Evolutionary conservation across 1,140 invertebrate genomes (phyloP).

Genomic region (Micrasema minimum): DNA sequence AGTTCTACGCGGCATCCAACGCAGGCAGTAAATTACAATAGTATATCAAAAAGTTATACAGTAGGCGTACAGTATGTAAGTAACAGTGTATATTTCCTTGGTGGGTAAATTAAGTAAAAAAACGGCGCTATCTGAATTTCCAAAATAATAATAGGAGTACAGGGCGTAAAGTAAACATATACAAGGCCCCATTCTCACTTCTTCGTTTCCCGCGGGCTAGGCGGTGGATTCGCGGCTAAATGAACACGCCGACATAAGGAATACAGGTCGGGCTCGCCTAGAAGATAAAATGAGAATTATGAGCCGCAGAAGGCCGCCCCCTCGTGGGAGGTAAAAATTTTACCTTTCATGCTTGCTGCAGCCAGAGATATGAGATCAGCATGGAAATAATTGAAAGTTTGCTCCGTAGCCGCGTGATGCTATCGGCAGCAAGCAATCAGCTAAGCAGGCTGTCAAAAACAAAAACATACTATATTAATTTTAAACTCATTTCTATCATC

Average conservation of each 20-base stretch:
- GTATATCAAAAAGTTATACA: no score
- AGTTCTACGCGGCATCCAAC: no score
- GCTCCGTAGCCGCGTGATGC: constrained; percentile 15
- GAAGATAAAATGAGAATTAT: constrained; percentile 37
- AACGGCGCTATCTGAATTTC: no score
- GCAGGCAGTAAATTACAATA: no score
- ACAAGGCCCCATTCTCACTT: no score
- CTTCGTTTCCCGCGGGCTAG: neutral
- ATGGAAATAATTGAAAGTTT: constrained; percentile 40
- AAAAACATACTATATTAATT: no score
- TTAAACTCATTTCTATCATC: no score
- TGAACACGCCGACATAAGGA: neutral
- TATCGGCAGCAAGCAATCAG: constrained; percentile 34
- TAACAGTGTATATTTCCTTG: no score
- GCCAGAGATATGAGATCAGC: constrained; percentile 39
- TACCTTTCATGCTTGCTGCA: constrained; percentile 35
- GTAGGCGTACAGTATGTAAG: no score
- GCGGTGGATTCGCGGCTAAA: neutral
- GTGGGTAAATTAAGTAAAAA: no score
- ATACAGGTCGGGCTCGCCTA: constrained; percentile 7
- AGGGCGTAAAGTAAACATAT: no score
- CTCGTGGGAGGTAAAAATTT: constrained; percentile 28
- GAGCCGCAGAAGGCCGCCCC: constrained; percentile 25
- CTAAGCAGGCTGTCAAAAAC: neutral
- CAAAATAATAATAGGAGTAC: no score